Evolutionary conservation across 2,797 vertebrate species (phyloP), one percentile per base, ranked within the genome.

Genomic region (Chloroceryle inda): DNA sequence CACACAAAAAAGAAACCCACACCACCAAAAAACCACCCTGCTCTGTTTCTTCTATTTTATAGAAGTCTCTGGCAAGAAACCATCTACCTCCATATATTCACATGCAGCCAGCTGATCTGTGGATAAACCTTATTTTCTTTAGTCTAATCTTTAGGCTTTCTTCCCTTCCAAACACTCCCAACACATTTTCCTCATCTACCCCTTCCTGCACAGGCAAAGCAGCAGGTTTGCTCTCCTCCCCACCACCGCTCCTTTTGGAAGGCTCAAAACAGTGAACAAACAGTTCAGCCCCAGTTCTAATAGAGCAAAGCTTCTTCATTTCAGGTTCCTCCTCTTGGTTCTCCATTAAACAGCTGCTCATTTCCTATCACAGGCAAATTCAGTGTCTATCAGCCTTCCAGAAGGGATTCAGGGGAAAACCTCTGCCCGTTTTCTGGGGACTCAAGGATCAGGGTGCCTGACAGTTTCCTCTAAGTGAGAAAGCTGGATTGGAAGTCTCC

Each of bases 21-120:
- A 40, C 38, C 38, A 5, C 45, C 45, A 45, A 45, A 45, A 45
- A 45, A 12, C 2, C 45, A 45, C 45, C 2, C 2, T 62, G 27
- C 31, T 85, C 59, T 96, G 90, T 55, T 96, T 94, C 82, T 95
- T 85, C 85, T 85, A 84, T 95, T 91, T 81, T 91, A 42, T 59
- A 45, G 17, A 87, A 94, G 74, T 92, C 69, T 91, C 75, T 88
- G 89, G 74, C 88, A 96, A 80, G 95, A 95, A 94, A 42, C 78
- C 81, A 89, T 81, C 91, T 72, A 72, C 45, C 61, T 93, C 78
- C 89, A 19, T 47, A 53, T 42, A 81, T 76, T 87, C 86, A 67
- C 69, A 96, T 59, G 73, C 76, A 90, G 73, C 63, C 58, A 88
- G 89, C 85, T 59, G 37, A 88, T 81, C 53, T 69, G 73, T 82